phyloP scores from a whole-genome alignment of 1,140 invertebrate genomes.

The Papilio dardanus region DNA sequence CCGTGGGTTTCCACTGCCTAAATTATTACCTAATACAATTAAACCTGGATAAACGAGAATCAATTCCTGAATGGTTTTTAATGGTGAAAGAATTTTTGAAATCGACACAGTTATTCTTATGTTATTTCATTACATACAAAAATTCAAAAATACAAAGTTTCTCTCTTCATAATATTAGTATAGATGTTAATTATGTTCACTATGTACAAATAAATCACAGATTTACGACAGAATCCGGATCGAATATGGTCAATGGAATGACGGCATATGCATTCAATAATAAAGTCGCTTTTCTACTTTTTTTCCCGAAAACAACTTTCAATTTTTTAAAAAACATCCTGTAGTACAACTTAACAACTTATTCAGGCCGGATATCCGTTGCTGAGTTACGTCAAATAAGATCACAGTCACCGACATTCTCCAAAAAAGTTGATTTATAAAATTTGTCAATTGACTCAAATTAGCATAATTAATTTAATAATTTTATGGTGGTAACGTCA shows the following conservation, averaged over 20 bases:
- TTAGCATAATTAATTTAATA: not conserved
- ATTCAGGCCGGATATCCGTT: conserved; percentile 11
- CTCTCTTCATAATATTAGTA: no score
- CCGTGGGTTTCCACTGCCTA: not conserved
- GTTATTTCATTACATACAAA: no score
- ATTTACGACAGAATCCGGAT: not conserved
- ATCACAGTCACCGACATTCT: not conserved
- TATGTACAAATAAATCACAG: not conserved
- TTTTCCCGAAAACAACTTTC: conserved; percentile 9
- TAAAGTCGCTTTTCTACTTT: not conserved
- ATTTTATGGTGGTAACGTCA: not conserved
- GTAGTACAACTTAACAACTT: not conserved
- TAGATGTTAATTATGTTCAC: no score
- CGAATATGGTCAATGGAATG: conserved; percentile 14
- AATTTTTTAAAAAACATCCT: not conserved
- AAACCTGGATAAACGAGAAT: no score
- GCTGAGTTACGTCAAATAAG: conserved; percentile 10
- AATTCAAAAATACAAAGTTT: no score
- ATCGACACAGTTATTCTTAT: no score
- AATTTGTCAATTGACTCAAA: not conserved
- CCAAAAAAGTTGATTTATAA: not conserved
- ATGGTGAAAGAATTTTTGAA: no score
- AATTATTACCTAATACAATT: no score
- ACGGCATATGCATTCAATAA: not conserved
- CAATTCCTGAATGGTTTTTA: no score